Conservation (phyloP, 2,113 vertebrate genomes). For the Peromyscus leucopus region DNA sequence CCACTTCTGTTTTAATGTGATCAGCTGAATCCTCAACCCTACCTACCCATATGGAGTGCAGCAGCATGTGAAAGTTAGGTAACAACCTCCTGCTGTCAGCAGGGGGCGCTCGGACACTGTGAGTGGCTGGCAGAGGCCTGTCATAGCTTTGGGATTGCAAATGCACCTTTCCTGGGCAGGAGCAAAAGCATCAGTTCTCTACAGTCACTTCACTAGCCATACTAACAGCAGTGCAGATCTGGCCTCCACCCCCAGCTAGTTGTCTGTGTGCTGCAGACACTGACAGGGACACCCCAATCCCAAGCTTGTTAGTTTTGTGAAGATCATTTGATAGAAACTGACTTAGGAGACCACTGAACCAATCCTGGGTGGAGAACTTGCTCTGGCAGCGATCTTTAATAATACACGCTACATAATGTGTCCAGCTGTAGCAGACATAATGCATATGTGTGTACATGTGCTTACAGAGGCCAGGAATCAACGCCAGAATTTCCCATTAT, state of each 20-base stretch:
- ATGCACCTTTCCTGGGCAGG: background rate
- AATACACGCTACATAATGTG: background rate
- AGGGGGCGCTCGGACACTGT: constrained; percentile 69
- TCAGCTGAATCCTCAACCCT: background rate
- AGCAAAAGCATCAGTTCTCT: background rate
- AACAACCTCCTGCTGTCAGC: background rate
- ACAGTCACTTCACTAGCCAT: background rate
- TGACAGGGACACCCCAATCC: background rate
- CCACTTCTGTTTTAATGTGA: background rate
- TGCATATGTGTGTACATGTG: background rate
- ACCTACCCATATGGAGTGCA: too few species aligned
- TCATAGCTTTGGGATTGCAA: too few species aligned
- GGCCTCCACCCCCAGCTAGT: background rate
- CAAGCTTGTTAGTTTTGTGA: background rate
- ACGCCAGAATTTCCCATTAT: too few species aligned
- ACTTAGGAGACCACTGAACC: background rate
- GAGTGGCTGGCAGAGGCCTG: too few species aligned
- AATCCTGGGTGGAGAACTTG: background rate
- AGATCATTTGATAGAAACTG: background rate
- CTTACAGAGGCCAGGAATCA: background rate
- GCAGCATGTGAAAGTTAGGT: background rate
- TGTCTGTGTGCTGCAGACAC: background rate
- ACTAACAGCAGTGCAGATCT: background rate
- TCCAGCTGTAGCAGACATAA: background rate
- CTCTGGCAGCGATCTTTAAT: background rate